phyloP scores from a whole-genome alignment of 2,888 invertebrate species.

The Acronicta aceris region DNA sequence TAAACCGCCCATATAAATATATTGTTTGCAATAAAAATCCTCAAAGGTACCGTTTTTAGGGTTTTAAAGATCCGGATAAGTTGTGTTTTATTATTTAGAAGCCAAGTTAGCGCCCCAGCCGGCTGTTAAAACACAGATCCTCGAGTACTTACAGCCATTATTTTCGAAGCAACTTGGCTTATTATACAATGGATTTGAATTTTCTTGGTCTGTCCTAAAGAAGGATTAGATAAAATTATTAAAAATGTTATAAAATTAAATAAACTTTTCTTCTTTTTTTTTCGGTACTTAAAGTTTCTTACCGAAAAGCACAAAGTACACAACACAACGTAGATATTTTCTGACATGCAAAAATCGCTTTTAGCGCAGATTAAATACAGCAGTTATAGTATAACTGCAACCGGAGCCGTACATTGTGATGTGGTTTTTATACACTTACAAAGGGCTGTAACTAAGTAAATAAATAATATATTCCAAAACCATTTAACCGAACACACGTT shows the following conservation, averaged over 20 bases:
- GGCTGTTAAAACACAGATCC: conserved; percentile 53
- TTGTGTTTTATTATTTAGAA: conserved; percentile 51
- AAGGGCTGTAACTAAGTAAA: too few species aligned
- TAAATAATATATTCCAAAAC: too few species aligned
- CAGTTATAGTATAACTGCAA: too few species aligned
- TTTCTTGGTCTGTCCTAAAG: conserved; percentile 25
- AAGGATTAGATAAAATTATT: conserved; percentile 17
- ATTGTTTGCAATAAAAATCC: conserved; percentile 45
- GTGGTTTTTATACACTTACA: too few species aligned
- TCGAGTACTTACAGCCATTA: conserved; percentile 42
- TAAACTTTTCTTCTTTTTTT: too few species aligned
- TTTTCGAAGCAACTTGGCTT: conserved; percentile 46
- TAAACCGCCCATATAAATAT: conserved; percentile 51
- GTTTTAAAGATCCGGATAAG: conserved; percentile 39
- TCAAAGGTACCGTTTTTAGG: conserved; percentile 35
- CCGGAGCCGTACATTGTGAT: too few species aligned
- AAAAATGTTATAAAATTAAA: conserved; percentile 1
- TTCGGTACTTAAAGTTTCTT: too few species aligned
- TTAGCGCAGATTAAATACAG: too few species aligned
- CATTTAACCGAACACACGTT: not conserved
- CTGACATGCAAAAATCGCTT: too few species aligned
- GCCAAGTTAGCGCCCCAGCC: conserved; percentile 37
- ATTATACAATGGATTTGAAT: conserved; percentile 46
- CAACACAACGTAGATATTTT: too few species aligned
- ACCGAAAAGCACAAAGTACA: too few species aligned